Evolutionary conservation across 2,888 invertebrate genomes (phyloP), one percentile per base, ranked within the genome.

Genomic region (Drosophila aldrichi): DNA sequence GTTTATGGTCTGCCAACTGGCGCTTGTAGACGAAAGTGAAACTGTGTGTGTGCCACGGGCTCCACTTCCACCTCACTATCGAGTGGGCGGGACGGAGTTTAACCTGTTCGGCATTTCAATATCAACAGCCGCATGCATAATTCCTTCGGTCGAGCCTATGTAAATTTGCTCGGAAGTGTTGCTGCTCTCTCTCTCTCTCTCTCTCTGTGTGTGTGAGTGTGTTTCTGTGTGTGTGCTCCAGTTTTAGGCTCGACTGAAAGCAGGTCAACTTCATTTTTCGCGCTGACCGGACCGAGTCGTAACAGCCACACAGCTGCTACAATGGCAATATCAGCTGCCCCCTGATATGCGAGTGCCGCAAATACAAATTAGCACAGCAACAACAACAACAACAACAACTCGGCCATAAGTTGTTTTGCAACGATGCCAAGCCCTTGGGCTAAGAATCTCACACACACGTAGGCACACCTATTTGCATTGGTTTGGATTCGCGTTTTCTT

Each of bases 261-360:
- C 86, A 83, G 89, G 90, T 90, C 89, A 89, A 89, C 88, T 89
- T 83, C 81, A 89, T 90, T 90, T 90, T 73, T 86, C 71, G 81
- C 88, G 72, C 74, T 86, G 86, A 87, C 89, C 89, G 84, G 60
- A 74, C 75, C 59, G 49, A 79, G 62, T 73, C 66, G 64, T 73
- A 79, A 66, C 79, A 69, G 54, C 66, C 49, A 49, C 71, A 70
- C 71, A 70, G 66, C 64, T 62, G 56, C 69, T 72, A 51, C 51
- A 63, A 57, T 49, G 69, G 68, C 70, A 73, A 49, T 58, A 70
- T 55, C 68, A 57, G 59, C 74, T 74, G 72, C 65, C 70, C 55
- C 66, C 74, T 77, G 75, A 74, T 84, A 77, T 75, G 80, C 77
- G 60, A 85, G 77, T 85, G 77, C 90, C 88, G 68, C 87, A 88